These are phyloP conservation scores for Temnothorax curvispinosus DNA, from an alignment of 1,140 invertebrate species.

Conservation along the genomic window DNA sequence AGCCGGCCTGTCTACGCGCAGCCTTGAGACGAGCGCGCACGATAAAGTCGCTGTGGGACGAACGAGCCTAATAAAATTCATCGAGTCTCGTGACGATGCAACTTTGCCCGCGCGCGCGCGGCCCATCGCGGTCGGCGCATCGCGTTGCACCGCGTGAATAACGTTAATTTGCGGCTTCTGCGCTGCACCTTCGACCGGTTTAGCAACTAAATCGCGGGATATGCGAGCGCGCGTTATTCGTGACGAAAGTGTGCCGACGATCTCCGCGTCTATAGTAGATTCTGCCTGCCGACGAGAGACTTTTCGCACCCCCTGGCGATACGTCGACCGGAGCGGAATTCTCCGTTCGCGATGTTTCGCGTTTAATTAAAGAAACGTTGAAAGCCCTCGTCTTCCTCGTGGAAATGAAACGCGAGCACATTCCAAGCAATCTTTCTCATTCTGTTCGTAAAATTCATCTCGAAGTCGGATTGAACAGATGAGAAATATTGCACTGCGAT, in stretches of 20 bases:
- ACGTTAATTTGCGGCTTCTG: constrained; percentile 58
- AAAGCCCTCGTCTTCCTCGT: no score
- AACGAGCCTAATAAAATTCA: constrained; percentile 59
- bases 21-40: constrained; percentile 29
- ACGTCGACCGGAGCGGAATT: neutral
- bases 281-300: neutral
- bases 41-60: constrained; percentile 56
- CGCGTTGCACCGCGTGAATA: constrained; percentile 37
- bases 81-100: constrained; percentile 56
- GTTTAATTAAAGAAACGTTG: constrained; percentile 17
- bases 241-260: constrained; percentile 32
- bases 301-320: neutral
- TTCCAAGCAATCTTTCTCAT: constrained; percentile 6
- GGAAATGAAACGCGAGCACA: neutral
- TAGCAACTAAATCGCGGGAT: constrained; percentile 49
- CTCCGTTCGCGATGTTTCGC: neutral
- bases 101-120: neutral
- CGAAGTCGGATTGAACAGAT: neutral
- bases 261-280: constrained; percentile 3
- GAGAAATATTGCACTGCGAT: neutral
- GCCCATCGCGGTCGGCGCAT: neutral
- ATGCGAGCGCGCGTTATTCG: constrained; percentile 25
- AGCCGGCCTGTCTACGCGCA: constrained; percentile 47
- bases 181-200: constrained; percentile 53
- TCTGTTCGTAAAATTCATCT: neutral